Base-by-base conservation (phyloP, 1,140 invertebrate species). In the Drosophila virilis region DNA sequence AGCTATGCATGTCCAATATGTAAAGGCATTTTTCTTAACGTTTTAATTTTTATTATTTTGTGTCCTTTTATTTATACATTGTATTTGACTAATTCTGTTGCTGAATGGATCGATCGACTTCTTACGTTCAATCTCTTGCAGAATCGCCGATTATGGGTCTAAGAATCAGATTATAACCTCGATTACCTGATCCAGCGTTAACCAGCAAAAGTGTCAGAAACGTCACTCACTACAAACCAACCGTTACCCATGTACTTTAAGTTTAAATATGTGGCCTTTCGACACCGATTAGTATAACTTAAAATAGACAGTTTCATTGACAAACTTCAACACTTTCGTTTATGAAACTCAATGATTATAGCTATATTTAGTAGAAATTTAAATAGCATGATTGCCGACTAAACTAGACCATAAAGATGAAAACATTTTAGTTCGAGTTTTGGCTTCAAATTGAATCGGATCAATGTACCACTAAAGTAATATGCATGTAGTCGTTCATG, bases 111-210 rank as follows among this genome's bases (percentile, higher is more conserved):
- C 10, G 8, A 52, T 13, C 10, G 4, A 12, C 8, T 13, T 7
- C 17, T 28, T 8, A 17, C 0, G n/a, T 2, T 17, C 10, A 58
- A 9, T 48, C 57, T 52, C 52, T 83, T 86, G 6, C 90, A 93
- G 93, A 93, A 92, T 93, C 91, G 80, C 92, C 92, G 91, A 93
- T 93, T 85, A 92, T 91, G 91, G 93, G 93, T 83, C 90, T 93
- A 92, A 93, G 93, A 90, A 93, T 93, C 93, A 93, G 92, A 86
- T 92, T 93, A 86, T 93, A 91, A 93, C 93, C 61, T 82, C 90
- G 54, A 91, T 91, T 82, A 89, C 90, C 69, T 91, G 90, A 91
- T 91, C 65, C 55, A 80, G 66, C 67, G 70, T 64, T 50, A 84
- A 79, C 58, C 42, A 74, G 81, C 51, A 72, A 79, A 38, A 51